Conservation (phyloP, 1,140 invertebrate species). For the Drosophila ogumai region DNA sequence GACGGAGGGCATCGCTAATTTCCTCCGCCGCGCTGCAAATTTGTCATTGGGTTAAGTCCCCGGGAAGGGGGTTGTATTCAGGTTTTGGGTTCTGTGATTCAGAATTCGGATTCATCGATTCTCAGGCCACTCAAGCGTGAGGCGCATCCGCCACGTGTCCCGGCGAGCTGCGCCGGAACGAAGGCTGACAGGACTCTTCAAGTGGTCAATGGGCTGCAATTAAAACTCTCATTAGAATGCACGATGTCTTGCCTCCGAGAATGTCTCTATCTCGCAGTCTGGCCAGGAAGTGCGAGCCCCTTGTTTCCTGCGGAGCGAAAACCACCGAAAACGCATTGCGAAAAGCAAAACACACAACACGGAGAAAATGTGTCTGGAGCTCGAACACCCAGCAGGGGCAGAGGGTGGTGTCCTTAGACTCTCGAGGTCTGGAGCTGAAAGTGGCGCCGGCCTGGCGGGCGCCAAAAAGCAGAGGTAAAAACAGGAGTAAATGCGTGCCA, state of each 20-base stretch:
- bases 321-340: constrained; percentile 52
- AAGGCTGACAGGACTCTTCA: constrained; percentile 62
- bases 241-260: constrained; percentile 60
- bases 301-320: constrained; percentile 28
- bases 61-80: constrained; percentile 16
- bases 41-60: constrained; percentile 66
- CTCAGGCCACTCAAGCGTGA: constrained; percentile 72
- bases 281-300: constrained; percentile 44
- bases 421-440: constrained; percentile 29
- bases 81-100: constrained; percentile 23
- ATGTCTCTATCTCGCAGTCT: constrained; percentile 19
- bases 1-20: constrained; percentile 76
- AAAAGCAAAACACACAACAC: constrained; percentile 56
- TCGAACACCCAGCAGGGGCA: constrained; percentile 7
- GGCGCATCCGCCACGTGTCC: constrained; percentile 77
- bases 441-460: constrained; percentile 80
- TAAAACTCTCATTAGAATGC: constrained; percentile 82
- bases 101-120: constrained; percentile 52
- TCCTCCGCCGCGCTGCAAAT: constrained; percentile 70
- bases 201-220: constrained; percentile 80
- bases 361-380: constrained; percentile 65
- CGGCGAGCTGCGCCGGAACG: constrained; percentile 45
- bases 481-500: constrained; percentile 84
- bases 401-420: constrained; percentile 8
- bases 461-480: constrained; percentile 84